Percentiles rank a stretch among this genome's conserved stretches.
These are phyloP conservation scores for Scyliorhinus canicula DNA, from an alignment of 2,797 vertebrate genomes.

Conservation along the genomic window DNA sequence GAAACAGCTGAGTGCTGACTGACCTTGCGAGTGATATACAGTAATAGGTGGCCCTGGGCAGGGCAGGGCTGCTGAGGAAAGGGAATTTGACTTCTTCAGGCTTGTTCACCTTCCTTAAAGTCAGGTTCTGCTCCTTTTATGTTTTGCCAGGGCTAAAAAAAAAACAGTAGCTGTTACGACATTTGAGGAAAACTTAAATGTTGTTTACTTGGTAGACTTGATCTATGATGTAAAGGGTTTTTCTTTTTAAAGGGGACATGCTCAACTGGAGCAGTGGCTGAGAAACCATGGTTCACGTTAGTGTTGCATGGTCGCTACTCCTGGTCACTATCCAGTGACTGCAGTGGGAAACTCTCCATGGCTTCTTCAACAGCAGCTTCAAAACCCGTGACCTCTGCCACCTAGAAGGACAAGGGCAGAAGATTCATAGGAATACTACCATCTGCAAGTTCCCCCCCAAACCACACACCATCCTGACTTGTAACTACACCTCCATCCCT, in stretches of 20 bases:
- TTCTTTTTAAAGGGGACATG: background rate
- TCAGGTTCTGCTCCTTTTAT: background rate
- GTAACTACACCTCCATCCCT: too few relatives aligned
- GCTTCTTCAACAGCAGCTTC: too few relatives aligned
- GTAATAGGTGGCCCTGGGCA: background rate
- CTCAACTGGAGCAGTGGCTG: background rate
- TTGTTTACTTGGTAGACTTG: background rate
- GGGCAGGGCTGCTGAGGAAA: background rate
- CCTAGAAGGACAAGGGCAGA: too few relatives aligned
- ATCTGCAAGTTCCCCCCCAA: too few relatives aligned
- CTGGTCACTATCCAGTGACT: background rate
- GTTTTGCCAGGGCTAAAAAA: background rate
- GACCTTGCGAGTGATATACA: slow-evolving; percentile 45
- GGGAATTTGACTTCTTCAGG: background rate
- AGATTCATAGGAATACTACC: too few relatives aligned
- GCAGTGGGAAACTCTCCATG: background rate
- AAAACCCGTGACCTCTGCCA: too few relatives aligned
- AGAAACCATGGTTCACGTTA: background rate
- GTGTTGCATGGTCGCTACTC: background rate
- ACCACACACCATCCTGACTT: too few relatives aligned
- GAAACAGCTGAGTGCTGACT: slow-evolving; percentile 53
- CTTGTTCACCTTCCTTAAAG: background rate
- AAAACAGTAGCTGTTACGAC: background rate
- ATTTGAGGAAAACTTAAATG: background rate
- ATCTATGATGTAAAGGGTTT: background rate